A percentile compares a stretch with the other conserved stretches of the same genome.
phyloP scores from a whole-genome alignment of 2,113 vertebrate species.

The Thalassoma bifasciatum region DNA sequence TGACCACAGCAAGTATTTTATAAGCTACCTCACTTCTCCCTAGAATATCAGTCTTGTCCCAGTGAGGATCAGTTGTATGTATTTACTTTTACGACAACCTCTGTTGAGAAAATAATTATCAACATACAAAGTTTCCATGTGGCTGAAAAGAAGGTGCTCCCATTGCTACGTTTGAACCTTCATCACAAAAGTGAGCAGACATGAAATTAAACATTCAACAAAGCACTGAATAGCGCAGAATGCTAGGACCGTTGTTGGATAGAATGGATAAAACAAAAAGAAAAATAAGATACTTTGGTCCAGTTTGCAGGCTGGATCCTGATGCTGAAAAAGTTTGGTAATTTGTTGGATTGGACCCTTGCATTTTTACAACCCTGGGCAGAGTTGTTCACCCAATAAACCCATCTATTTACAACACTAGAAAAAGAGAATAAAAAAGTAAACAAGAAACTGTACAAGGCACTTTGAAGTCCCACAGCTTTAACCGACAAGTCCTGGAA shows the following conservation, averaged over 20 bases:
- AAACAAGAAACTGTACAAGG: slow-evolving; percentile 66
- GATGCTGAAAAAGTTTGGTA: not conserved
- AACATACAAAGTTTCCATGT: too few species aligned
- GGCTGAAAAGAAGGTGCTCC: too few species aligned
- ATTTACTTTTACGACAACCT: too few species aligned
- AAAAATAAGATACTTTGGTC: not conserved
- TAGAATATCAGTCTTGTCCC: too few species aligned
- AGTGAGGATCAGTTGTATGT: too few species aligned
- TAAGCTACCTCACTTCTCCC: too few species aligned
- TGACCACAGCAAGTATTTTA: not conserved
- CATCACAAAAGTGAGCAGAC: not conserved
- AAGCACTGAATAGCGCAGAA: not conserved
- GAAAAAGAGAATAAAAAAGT: slow-evolving; percentile 31
- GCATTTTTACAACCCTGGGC: slow-evolving; percentile 37
- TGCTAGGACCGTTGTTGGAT: not conserved
- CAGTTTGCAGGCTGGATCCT: slow-evolving; percentile 15
- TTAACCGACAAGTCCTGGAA: slow-evolving; percentile 17
- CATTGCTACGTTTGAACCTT: too few species aligned
- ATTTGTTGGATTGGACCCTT: slow-evolving; percentile 12
- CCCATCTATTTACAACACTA: slow-evolving; percentile 18
- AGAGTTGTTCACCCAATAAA: slow-evolving; percentile 30
- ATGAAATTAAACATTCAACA: slow-evolving; percentile 2
- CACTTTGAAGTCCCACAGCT: slow-evolving; percentile 66
- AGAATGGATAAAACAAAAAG: not conserved
- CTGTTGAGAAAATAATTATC: too few species aligned